These are phyloP conservation scores for Tachina grossa DNA, from an alignment of 2,888 invertebrate genomes.

Conservation along the genomic window DNA sequence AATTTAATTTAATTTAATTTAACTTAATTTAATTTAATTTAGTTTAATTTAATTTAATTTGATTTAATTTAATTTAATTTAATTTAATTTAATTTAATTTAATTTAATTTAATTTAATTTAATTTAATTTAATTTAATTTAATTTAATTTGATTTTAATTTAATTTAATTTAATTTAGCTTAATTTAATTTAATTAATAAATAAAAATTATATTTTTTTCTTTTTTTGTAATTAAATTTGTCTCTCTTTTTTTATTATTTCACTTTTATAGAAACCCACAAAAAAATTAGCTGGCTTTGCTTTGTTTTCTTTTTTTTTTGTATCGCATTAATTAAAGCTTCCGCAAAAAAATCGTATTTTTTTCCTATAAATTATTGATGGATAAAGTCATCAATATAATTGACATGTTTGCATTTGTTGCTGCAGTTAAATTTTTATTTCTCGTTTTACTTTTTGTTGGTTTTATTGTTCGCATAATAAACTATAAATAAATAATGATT, in stretches of 20 bases:
- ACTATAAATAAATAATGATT: conserved; percentile 51
- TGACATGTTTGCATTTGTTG: conserved; percentile 40
- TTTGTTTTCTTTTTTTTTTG: background rate
- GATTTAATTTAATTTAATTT: no score
- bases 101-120: no score
- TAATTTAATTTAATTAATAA: no score
- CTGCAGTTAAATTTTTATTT: conserved; percentile 14
- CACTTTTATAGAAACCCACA: background rate
- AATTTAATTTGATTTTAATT: no score
- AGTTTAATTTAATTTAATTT: no score
- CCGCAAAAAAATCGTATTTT: background rate
- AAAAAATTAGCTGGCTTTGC: background rate
- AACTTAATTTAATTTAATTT: no score
- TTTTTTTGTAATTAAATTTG: no score
- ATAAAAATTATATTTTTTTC: no score
- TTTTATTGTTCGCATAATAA: conserved; percentile 36
- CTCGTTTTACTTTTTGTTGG: background rate
- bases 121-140: no score
- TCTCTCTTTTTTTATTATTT: background rate
- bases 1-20: no score
- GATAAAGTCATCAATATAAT: conserved; percentile 54
- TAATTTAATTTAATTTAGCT: no score
- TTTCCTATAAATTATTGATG: conserved; percentile 25
- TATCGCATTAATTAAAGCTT: background rate
- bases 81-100: no score